Percentiles rank a stretch among this genome's conserved stretches.
phyloP scores from a whole-genome alignment of 2,113 vertebrate genomes.

The Seriola quinqueradiata region DNA sequence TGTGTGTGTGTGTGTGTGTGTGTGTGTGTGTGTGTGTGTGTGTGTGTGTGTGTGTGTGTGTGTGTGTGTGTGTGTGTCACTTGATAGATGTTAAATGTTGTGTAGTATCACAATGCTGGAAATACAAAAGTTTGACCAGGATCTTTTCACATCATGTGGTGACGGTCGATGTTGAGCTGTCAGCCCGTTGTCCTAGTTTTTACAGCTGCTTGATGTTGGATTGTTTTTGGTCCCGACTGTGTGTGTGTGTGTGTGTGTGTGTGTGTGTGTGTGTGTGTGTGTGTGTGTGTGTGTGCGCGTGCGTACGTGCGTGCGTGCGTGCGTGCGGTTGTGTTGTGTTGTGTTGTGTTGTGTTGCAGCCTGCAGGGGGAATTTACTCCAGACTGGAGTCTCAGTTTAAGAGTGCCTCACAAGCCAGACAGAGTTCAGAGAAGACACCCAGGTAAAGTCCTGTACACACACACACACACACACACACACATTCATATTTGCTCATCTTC shows the following conservation, averaged over 20 bases:
- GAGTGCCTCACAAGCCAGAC: conserved; percentile 86
- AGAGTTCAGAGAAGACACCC: conserved; percentile 87
- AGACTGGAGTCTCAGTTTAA: conserved; percentile 93
- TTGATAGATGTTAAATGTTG: not conserved
- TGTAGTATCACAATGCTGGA: not conserved
- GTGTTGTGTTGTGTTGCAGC: conserved; percentile 70
- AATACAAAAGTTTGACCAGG: not conserved
- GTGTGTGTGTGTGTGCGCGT: not conserved
- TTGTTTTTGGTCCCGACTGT: conserved; percentile 27
- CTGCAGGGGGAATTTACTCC: conserved; percentile 93
- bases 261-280: conserved; percentile 24
- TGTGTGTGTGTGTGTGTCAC: conserved; percentile 47
- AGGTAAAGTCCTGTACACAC: conserved; percentile 56
- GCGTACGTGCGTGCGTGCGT: too few relatives aligned
- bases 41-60: conserved; percentile 80
- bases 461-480: conserved; percentile 5
- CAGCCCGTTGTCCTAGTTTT: conserved; percentile 16
- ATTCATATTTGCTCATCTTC: not conserved
- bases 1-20: conserved; percentile 87
- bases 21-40: conserved; percentile 76
- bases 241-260: conserved; percentile 14
- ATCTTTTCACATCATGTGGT: conserved; percentile 16
- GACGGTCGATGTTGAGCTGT: not conserved
- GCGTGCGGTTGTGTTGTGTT: too few relatives aligned
- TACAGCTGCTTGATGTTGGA: conserved; percentile 47